phyloP scores from a whole-genome alignment of 2,113 vertebrate genomes.

The Callipepla californica region DNA sequence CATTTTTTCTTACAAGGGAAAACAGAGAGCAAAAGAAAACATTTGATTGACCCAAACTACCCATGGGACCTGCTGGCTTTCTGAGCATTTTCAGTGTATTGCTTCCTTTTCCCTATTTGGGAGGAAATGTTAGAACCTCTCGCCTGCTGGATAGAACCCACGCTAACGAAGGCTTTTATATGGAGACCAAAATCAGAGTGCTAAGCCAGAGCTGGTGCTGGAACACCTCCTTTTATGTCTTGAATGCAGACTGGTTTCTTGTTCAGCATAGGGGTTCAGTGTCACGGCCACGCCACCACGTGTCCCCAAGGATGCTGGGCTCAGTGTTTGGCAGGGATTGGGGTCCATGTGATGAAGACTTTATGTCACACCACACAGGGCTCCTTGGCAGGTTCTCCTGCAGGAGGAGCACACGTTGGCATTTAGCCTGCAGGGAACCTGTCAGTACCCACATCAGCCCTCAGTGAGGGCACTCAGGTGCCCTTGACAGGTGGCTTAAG shows the following conservation, averaged over 20 bases:
- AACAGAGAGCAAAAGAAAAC: constrained; percentile 21
- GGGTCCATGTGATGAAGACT: background rate
- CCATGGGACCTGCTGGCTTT: background rate
- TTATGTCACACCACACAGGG: background rate
- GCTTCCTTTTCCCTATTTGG: background rate
- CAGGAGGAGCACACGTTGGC: background rate
- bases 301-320: background rate
- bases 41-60: constrained; percentile 43
- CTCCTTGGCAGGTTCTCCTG: background rate
- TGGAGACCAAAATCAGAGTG: background rate
- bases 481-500: background rate
- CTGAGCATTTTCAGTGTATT: background rate
- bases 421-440: background rate
- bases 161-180: background rate
- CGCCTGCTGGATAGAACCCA: background rate
- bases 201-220: background rate
- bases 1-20: constrained; percentile 12
- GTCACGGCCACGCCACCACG: accelerated
- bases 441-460: background rate
- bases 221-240: background rate
- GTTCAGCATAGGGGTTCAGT: background rate
- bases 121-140: background rate
- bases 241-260: background rate
- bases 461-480: accelerated
- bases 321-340: background rate